Evolutionary conservation across 1,140 invertebrate species (phyloP), one percentile per base, ranked within the genome.

Genomic region (Psilanteris sp.): DNA sequence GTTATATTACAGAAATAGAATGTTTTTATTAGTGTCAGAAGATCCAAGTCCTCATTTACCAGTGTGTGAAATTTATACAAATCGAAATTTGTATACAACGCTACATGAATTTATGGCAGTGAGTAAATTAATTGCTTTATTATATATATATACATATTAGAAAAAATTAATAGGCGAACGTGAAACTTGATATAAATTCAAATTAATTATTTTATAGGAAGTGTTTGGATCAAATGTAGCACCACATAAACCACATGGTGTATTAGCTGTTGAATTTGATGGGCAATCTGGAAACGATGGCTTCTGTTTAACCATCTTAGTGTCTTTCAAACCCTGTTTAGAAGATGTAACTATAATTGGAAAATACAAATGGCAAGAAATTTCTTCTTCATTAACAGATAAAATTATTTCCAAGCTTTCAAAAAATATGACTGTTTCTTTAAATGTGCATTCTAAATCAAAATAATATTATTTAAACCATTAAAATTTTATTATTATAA

Each of bases 31-130:
- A 29, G 87, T 96, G 13, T 96, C 94, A 79, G 95, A 97, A 82
- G 93, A 94, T 85, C 93, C 92, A 37, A 90, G 91, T 31, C 91
- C 93, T 77, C 95, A 97, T 89, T 91, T 97, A 59, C 96, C 96
- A 26, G 91, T 93, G 7, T 96, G 95, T 80, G 95, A 97, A 89
- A 93, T 98, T 59, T 94, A 96, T 88, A 95, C 95, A 14, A 91
- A 91, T 34, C 93, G 94, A 79, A 97, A 94, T 88, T 81, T 97
- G 13, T 94, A 97, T 88, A 95, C 94, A 0, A 96, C 95, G 27
- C 84, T 98, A 20, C 93, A 95, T 76, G 95, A 93, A 84, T 97
- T 96, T 85, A 96, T 97, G 94, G 93, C 95, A 44, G 92, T 92
- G 86, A 88, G 89, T 85, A 39, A 3, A 34, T 44, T 24, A 15